A percentile compares a stretch with the other conserved stretches of the same genome.
Conservation (phyloP, 2,888 invertebrate species). For the Pterobdella sp. region DNA sequence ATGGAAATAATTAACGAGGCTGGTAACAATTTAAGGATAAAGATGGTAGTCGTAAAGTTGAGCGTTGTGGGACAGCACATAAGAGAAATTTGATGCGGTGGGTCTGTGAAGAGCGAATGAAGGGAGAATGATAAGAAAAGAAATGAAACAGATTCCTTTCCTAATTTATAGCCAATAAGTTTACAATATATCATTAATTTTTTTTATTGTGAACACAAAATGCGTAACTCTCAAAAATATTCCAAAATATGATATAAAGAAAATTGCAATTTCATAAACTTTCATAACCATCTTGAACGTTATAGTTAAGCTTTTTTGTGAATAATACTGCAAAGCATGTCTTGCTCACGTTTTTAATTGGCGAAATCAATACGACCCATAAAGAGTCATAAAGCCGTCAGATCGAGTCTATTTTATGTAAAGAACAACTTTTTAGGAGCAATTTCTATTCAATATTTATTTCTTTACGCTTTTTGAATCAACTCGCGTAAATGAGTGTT, state of each 20-base stretch:
- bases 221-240: too few relatives aligned
- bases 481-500: background rate
- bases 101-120: background rate
- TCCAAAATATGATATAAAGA: background rate
- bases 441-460: conserved; percentile 15
- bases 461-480: background rate
- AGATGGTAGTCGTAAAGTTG: background rate
- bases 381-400: conserved; percentile 11
- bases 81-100: background rate
- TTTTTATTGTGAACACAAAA: too few relatives aligned
- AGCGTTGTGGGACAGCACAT: background rate
- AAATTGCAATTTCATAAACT: too few relatives aligned
- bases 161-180: background rate
- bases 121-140: background rate
- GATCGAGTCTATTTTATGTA: background rate
- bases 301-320: background rate
- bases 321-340: background rate
- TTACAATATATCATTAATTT: too few relatives aligned
- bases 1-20: background rate
- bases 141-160: background rate
- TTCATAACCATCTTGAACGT: too few relatives aligned
- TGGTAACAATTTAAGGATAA: background rate
- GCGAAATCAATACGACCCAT: conserved; percentile 11
- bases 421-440: background rate
- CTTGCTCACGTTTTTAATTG: conserved; percentile 11